Evolutionary conservation across 1,140 invertebrate genomes (phyloP).

Genomic region (Goniozus legneri): DNA sequence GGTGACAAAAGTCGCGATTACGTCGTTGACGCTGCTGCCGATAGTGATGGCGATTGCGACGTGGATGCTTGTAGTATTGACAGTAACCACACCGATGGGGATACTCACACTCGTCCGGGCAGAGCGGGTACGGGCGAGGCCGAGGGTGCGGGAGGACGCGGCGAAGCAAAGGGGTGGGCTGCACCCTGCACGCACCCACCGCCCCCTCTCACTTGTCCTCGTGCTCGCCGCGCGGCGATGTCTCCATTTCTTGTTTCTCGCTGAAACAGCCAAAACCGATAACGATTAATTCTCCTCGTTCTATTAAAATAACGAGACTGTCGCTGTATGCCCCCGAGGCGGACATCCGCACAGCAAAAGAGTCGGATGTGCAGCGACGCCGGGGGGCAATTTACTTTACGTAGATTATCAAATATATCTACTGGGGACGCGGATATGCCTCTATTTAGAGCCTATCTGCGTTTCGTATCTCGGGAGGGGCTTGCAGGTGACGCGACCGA

Average conservation of each 20-base stretch:
- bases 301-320: constrained; percentile 9
- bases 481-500: no score
- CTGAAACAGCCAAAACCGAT: constrained; percentile 32
- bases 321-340: no score
- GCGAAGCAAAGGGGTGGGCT: constrained; percentile 37
- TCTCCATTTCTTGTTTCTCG: constrained; percentile 48
- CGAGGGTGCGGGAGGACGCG: constrained; percentile 41
- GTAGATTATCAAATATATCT: no score
- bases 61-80: not conserved
- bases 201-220: constrained; percentile 52
- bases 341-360: no score
- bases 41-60: constrained; percentile 12
- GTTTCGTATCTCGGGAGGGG: no score
- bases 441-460: no score
- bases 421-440: no score
- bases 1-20: constrained; percentile 3
- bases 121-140: constrained; percentile 24
- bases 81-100: no score
- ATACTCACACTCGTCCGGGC: no score
- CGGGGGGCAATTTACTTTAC: no score
- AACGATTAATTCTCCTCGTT: not conserved
- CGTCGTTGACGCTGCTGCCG: not conserved
- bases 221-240: constrained; percentile 39
- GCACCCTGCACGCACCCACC: constrained; percentile 46
- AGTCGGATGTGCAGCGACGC: no score